Conservation (phyloP, 2,113 vertebrate species). For the Chitala chitala region DNA sequence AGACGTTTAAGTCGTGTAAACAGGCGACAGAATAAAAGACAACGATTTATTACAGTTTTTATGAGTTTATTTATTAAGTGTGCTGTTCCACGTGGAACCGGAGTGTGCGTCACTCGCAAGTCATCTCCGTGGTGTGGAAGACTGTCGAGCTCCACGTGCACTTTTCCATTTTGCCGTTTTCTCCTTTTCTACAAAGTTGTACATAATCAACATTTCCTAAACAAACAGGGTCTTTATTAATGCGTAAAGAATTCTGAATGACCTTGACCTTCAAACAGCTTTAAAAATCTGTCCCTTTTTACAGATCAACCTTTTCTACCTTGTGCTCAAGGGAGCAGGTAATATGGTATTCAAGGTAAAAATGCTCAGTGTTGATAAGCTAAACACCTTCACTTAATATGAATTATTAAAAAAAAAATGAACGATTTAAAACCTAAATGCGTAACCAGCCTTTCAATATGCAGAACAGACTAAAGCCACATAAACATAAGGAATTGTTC, state of each 20-base stretch:
- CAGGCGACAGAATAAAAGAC: no score
- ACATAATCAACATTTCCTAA: conserved; percentile 29
- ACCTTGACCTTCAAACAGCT: conserved; percentile 13
- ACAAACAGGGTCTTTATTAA: conserved; percentile 30
- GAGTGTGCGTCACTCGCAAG: conserved; percentile 50
- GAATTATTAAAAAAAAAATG: not conserved
- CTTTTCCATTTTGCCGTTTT: conserved; percentile 12
- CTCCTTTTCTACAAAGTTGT: conserved; percentile 36
- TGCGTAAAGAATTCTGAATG: conserved; percentile 46
- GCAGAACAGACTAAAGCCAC: not conserved
- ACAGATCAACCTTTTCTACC: conserved; percentile 22
- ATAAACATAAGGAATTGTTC: not conserved
- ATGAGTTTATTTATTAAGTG: conserved; percentile 65
- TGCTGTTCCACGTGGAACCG: conserved; percentile 55
- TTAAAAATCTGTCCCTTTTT: conserved; percentile 6
- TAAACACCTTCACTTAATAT: no score
- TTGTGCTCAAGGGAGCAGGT: not conserved
- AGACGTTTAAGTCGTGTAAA: no score
- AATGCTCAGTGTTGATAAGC: no score
- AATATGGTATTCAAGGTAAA: not conserved
- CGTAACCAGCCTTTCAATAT: not conserved
- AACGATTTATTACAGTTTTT: no score
- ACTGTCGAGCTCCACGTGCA: conserved; percentile 29
- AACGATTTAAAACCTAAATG: not conserved
- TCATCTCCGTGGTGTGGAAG: conserved; percentile 41